Percentiles rank a stretch among this genome's conserved stretches.
These are phyloP conservation scores for Gastracanthus pulcherrimus DNA, from an alignment of 2,888 invertebrate genomes.

Conservation along the genomic window DNA sequence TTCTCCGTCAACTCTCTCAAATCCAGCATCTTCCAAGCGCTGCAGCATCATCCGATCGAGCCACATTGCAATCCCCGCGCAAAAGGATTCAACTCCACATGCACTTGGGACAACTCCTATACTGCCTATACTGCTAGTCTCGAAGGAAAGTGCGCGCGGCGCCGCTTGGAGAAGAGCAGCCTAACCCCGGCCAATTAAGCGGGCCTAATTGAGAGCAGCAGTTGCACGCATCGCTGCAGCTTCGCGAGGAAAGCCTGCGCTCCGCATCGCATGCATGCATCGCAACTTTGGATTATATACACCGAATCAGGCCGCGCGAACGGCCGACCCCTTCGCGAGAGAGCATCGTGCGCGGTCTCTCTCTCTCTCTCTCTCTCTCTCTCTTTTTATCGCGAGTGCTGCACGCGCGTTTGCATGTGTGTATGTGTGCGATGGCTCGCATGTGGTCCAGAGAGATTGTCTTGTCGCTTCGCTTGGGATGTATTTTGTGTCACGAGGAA, in stretches of 20 bases:
- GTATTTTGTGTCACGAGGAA: too few species aligned
- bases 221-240: neutral
- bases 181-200: conserved; percentile 11
- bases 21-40: too few species aligned
- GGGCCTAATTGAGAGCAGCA: conserved; percentile 29
- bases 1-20: too few species aligned
- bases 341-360: neutral
- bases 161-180: conserved; percentile 6
- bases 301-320: neutral
- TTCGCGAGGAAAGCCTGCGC: neutral
- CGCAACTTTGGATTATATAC: too few species aligned
- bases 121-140: neutral
- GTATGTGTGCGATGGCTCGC: too few species aligned
- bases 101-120: too few species aligned
- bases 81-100: neutral
- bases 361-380: neutral
- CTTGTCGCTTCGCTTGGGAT: too few species aligned
- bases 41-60: too few species aligned
- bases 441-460: too few species aligned
- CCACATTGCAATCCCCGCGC: too few species aligned
- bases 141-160: conserved; percentile 3
- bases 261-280: neutral
- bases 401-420: too few species aligned
- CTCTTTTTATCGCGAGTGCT: neutral
- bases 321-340: neutral